Evolutionary conservation across 2,888 invertebrate genomes (phyloP), one percentile per base, ranked within the genome.

Genomic region (Melangyna quadrimaculata): DNA sequence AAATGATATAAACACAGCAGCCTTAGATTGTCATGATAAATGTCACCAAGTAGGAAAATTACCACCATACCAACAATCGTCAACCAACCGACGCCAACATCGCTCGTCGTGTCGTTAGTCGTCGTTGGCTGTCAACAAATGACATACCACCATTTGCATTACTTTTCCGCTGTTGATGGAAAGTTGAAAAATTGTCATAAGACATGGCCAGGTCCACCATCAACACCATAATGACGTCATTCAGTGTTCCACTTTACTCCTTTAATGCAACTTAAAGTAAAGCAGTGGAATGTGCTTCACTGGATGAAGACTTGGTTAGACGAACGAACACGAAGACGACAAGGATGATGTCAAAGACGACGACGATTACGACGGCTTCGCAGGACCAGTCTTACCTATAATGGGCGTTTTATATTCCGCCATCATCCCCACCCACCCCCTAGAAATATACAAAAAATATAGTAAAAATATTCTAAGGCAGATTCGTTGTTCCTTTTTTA

Each of bases 11-110:
- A 67, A 61, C 74, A 61, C 74, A 53, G 19, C 74, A 35, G 69
- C 55, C 78, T 67, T 24, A 55, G 70, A 65, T 43, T 72, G 84
- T 75, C 71, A 75, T 80, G 84, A 84, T 80, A 72, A 84, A 84
- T 84, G 75, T 61, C 75, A 72, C 27, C 57, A 43, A 12, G 10
- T 51, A 29, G 45, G 5, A 73, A 43, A 70, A 55, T 74, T 75
- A 80, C 67, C 65, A 59, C 67, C n/a, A 22, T 7, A 17, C 29
- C 40, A 43, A n/a, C n/a, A n/a, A n/a, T n/a, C n/a, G n/a, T n/a
- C n/a, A n/a, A n/a, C n/a, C n/a, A n/a, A n/a, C n/a, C n/a, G n/a
- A n/a, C n/a, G n/a, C n/a, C n/a, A n/a, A n/a, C n/a, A n/a, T n/a
- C n/a, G n/a, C n/a, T 7, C 43, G 2, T 24, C 37, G n/a, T 37